A percentile compares a stretch with the other conserved stretches of the same genome.
These are phyloP conservation scores for Phoronis australis DNA, from an alignment of 2,888 invertebrate species.

Conservation along the genomic window DNA sequence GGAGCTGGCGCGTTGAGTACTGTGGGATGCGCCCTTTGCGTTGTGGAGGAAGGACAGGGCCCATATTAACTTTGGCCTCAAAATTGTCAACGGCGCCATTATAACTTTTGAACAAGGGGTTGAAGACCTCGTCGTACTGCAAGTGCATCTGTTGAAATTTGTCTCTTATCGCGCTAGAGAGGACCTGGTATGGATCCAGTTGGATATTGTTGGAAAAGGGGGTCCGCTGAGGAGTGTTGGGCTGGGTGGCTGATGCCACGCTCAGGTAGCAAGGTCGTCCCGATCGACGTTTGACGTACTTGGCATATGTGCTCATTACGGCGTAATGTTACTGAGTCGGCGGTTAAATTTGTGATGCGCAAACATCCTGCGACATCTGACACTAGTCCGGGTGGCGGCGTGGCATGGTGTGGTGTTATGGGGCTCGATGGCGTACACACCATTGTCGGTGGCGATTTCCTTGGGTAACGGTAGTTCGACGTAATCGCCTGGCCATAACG, in stretches of 20 bases:
- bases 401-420: too few relatives aligned
- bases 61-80: too few relatives aligned
- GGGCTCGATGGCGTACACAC: too few relatives aligned
- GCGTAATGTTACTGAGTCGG: too few relatives aligned
- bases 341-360: too few relatives aligned
- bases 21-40: conserved; percentile 9
- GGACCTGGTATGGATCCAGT: background rate
- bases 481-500: conserved; percentile 4
- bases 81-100: conserved; percentile 11
- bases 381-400: too few relatives aligned
- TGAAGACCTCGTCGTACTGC: conserved; percentile 7
- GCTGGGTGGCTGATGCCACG: too few relatives aligned
- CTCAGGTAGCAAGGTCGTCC: too few relatives aligned
- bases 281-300: too few relatives aligned
- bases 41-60: conserved; percentile 5
- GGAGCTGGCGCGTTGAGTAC: conserved; percentile 6
- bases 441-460: background rate
- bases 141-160: conserved; percentile 1
- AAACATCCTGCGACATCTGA: too few relatives aligned
- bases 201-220: conserved; percentile 4
- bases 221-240: background rate
- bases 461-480: conserved; percentile 2
- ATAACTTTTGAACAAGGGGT: conserved; percentile 7
- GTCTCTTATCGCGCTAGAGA: background rate
- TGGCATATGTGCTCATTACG: too few relatives aligned